A percentile compares a stretch with the other conserved stretches of the same genome.
phyloP scores from a whole-genome alignment of 2,113 vertebrate species.

The Hydropotes inermis region DNA sequence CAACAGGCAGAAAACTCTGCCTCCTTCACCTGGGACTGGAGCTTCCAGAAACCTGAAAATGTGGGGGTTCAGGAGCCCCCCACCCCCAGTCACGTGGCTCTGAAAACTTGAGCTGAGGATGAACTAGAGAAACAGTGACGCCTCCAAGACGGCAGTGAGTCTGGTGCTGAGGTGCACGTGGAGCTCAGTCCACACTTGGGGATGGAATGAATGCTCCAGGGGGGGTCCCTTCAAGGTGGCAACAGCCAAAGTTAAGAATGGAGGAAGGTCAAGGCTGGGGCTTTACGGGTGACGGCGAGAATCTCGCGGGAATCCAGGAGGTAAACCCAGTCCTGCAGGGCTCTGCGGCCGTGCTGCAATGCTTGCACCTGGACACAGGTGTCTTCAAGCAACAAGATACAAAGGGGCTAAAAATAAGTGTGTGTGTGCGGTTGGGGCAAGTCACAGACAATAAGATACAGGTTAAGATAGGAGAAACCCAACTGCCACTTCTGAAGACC shows the following conservation, averaged over 20 bases:
- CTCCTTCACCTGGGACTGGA: not conserved
- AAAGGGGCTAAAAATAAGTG: not conserved
- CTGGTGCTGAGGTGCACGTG: fast-evolving
- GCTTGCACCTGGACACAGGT: not conserved
- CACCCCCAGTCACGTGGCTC: fast-evolving
- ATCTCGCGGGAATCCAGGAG: not conserved
- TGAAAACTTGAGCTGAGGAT: fast-evolving
- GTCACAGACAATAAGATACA: not conserved
- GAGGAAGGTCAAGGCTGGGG: not conserved
- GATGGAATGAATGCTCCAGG: fast-evolving
- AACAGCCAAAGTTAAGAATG: fast-evolving
- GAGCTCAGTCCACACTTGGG: fast-evolving
- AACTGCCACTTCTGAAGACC: not conserved
- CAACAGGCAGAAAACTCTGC: not conserved
- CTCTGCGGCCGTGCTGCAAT: not conserved
- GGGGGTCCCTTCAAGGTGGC: fast-evolving
- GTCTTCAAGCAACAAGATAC: not conserved
- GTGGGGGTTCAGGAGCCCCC: not conserved
- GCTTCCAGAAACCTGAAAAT: not conserved
- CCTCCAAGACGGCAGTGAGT: not conserved
- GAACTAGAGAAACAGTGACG: not conserved
- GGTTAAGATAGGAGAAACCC: not conserved
- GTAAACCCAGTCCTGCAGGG: not conserved
- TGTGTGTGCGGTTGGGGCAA: not conserved
- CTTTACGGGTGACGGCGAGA: fast-evolving